These are phyloP conservation scores for Eilema griseolum DNA, from an alignment of 2,888 invertebrate species.

Conservation along the genomic window DNA sequence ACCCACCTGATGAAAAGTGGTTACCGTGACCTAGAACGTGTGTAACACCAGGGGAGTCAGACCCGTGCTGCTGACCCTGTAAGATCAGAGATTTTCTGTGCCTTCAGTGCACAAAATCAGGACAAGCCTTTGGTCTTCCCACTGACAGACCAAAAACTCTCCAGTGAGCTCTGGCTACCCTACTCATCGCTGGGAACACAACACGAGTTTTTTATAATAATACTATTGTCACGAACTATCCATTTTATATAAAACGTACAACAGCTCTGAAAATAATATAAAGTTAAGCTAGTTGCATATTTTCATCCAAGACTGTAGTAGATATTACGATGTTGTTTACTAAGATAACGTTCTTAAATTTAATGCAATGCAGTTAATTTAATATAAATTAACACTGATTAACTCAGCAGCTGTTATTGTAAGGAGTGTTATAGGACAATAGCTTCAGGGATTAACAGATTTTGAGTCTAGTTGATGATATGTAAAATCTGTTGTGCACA, in stretches of 20 bases:
- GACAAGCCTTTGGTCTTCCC: too few relatives aligned
- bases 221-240: slow-evolving; percentile 30
- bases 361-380: neutral
- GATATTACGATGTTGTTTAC: neutral
- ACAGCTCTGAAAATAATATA: neutral
- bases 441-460: neutral
- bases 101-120: too few relatives aligned
- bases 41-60: too few relatives aligned
- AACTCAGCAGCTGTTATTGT: neutral
- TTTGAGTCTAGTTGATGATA: neutral
- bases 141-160: too few relatives aligned
- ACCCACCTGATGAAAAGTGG: too few relatives aligned
- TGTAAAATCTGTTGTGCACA: too few relatives aligned
- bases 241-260: slow-evolving; percentile 40
- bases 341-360: neutral
- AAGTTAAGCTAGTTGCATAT: neutral
- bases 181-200: too few relatives aligned
- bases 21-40: too few relatives aligned
- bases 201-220: slow-evolving; percentile 22
- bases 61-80: too few relatives aligned
- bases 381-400: neutral
- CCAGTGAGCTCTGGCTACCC: too few relatives aligned
- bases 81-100: too few relatives aligned
- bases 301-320: neutral
- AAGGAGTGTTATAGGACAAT: neutral